Evolutionary conservation across 2,113 vertebrate genomes (phyloP).

Genomic region (Gracilinanus agilis): DNA sequence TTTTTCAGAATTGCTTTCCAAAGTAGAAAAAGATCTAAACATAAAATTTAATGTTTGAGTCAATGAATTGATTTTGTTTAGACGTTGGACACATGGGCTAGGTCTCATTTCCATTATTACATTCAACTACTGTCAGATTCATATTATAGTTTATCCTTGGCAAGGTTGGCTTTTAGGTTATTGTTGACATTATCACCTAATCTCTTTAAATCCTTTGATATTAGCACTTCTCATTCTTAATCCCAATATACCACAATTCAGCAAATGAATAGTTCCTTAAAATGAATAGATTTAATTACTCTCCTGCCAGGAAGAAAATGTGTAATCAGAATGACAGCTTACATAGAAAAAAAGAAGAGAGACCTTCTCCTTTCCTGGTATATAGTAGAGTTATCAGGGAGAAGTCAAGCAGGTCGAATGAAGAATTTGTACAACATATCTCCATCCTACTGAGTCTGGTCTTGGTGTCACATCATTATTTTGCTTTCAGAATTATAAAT

Average conservation of each 20-base stretch:
- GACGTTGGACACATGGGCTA: not conserved
- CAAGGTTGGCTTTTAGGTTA: not conserved
- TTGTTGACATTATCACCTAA: slow-evolving; percentile 51
- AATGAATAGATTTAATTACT: slow-evolving; percentile 61
- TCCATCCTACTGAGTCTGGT: not conserved
- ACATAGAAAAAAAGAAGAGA: slow-evolving; percentile 26
- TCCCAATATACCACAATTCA: slow-evolving; percentile 48
- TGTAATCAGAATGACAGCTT: slow-evolving; percentile 42
- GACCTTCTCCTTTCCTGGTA: not conserved
- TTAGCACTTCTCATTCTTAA: slow-evolving; percentile 54
- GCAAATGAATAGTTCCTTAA: slow-evolving; percentile 45
- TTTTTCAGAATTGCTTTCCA: not conserved
- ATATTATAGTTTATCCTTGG: not conserved
- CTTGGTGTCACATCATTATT: not conserved
- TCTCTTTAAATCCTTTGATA: slow-evolving; percentile 55
- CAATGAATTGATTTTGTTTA: not conserved
- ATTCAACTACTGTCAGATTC: not conserved
- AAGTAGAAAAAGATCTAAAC: not conserved
- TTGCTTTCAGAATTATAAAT: not conserved
- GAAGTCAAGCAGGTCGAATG: not conserved
- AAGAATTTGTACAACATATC: not conserved
- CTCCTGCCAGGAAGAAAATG: slow-evolving; percentile 41
- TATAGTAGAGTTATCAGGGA: not conserved
- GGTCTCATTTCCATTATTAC: not conserved
- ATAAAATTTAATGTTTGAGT: not conserved